A percentile compares a stretch with the other conserved stretches of the same genome.
Conservation (phyloP, 2,888 invertebrate species). For the Drosophila cracens region DNA sequence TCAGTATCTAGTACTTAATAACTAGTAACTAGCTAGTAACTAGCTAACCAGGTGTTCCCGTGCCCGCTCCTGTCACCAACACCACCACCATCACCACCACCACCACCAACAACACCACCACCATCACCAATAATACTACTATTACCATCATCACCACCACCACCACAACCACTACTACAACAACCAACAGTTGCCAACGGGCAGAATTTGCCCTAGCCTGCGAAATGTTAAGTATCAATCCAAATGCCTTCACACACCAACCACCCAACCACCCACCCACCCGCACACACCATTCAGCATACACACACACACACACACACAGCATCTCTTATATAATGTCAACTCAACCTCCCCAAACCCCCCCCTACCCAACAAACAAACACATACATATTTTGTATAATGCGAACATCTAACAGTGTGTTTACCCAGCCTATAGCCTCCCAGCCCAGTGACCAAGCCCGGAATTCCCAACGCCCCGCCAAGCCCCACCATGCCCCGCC, state of each 20-base stretch:
- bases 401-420: conserved; percentile 39
- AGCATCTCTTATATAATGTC: conserved; percentile 14
- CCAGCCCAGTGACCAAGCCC: conserved; percentile 10
- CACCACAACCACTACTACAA: conserved; percentile 14
- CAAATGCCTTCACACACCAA: conserved; percentile 12
- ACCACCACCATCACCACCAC: background rate
- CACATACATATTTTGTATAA: conserved; percentile 15
- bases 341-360: background rate
- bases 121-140: conserved; percentile 24
- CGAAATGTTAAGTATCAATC: conserved; percentile 54
- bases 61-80: conserved; percentile 39
- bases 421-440: conserved; percentile 16
- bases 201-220: conserved; percentile 27
- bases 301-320: conserved; percentile 5
- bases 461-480: conserved; percentile 11
- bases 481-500: conserved; percentile 13
- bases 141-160: background rate
- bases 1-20: background rate
- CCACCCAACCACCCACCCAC: background rate
- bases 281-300: background rate
- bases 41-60: conserved; percentile 30
- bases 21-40: conserved; percentile 2
- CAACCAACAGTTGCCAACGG: conserved; percentile 27
- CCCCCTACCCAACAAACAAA: conserved; percentile 6
- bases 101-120: background rate